Evolutionary conservation across 1,140 invertebrate genomes (phyloP), one percentile per base, ranked within the genome.

Genomic region (Panagrolaimus sp.): DNA sequence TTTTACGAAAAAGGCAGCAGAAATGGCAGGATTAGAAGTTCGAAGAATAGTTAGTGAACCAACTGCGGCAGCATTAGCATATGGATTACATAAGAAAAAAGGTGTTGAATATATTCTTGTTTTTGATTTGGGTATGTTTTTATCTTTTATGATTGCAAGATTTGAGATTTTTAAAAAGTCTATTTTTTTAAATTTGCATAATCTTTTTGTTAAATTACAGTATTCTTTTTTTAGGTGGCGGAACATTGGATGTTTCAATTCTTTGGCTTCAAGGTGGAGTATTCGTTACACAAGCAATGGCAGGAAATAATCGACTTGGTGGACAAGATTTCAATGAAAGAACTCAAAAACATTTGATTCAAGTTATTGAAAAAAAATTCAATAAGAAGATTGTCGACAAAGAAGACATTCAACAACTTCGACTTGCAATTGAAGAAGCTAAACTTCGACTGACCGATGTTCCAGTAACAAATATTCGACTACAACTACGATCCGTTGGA

Each of bases 11-110:
- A 73, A 71, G 26, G 81, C 82, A 6, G 81, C 82, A 1, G 63
- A 71, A 65, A n/a, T 76, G 14, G 78, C 82, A 28, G 90, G 89
- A 1, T 84, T 92, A 69, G 92, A 94, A 78, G 90, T 93, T 76
- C 87, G 94, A 77, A 88, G 91, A 86, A 93, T 83, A 5, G 75
- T 83, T 65, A 84, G 80, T 48, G 83, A 84, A 65, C 83, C 83
- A 1, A 84, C 83, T 14, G 83, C 83, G 1, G 83, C 83, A 3
- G 84, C 83, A 28, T 65, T 84, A 21, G 83, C 83, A 9, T 84
- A 84, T 65, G 84, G 84, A 14, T 64, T 83, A 12, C 80, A 83
- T 63, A 83, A 81, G 72, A 85, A 86, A 67, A 76, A 82, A 52
- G 79, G 75, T 15, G 79, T 86, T 0, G 80, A 84, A 70, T 84